Base-by-base conservation (phyloP, 2,888 invertebrate genomes). In the Cantharis nigra region DNA sequence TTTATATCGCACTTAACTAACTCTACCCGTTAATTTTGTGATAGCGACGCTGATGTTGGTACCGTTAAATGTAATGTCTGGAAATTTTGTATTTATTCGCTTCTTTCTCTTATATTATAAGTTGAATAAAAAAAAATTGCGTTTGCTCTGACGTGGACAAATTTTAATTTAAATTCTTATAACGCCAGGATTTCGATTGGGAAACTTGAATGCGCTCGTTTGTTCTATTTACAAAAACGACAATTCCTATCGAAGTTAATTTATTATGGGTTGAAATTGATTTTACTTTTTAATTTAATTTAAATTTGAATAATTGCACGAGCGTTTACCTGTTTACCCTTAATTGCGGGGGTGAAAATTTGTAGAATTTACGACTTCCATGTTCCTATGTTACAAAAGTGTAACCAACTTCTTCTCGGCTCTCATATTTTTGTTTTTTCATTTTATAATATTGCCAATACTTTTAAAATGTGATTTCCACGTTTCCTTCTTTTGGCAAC, bases 1-100 rank as follows among this genome's bases (percentile, higher is more conserved):
- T 83, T 83, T 85, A 83, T 82, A 82, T 84, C 82, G 83, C 82
- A 83, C 82, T 84, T 83, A 83, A 84, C 83, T 81, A 83, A 83
- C 83, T 82, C 82, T 80, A 76, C 79, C 78, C 82, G 83, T 84
- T 84, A 83, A 84, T 83, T 83, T 80, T 79, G 76, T 80, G 82
- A 83, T 83, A 80, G 80, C 79, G 78, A 79, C 79, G 81, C 80
- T 76, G 74, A 67, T 67, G 65, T 67, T 67, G 65, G 65, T 26
- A 67, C 65, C 65, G 65, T 67, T 18, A 26, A 67, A 67, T 67
- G 23, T 26, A 81, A 78, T 75, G 78, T 75, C 77, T 77, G 76
- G 79, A 69, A 76, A 71, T 76, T 71, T 30, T n/a, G 64, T 64
- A 70, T 30, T 65, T 23, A 18, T 72, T 69, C 20, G 65, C 49